A percentile compares a stretch with the other conserved stretches of the same genome.
These are phyloP conservation scores for Tipula confusa DNA, from an alignment of 2,888 invertebrate genomes.

Conservation along the genomic window DNA sequence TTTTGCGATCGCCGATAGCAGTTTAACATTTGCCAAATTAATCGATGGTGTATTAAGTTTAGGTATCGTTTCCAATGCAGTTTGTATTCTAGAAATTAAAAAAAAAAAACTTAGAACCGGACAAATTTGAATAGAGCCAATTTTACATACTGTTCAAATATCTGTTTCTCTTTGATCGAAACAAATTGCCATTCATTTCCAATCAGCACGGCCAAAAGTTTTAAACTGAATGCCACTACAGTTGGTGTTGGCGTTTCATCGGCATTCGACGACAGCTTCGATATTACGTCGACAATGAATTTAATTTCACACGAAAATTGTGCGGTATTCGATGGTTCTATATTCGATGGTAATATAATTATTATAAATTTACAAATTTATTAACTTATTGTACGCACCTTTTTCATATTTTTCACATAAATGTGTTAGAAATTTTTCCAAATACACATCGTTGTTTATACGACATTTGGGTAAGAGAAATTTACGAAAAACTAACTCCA, in stretches of 20 bases:
- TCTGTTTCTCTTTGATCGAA: slow-evolving; percentile 51
- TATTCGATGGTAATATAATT: background rate
- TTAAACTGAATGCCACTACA: slow-evolving; percentile 59
- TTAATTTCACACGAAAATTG: slow-evolving; percentile 36
- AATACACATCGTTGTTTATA: slow-evolving; percentile 58
- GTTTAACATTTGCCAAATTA: slow-evolving; percentile 62
- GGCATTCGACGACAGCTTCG: slow-evolving; percentile 46
- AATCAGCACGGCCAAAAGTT: slow-evolving; percentile 58
- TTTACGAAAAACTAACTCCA: slow-evolving; percentile 13
- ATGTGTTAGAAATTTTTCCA: slow-evolving; percentile 61
- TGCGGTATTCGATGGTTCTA: background rate
- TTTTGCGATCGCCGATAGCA: slow-evolving; percentile 57
- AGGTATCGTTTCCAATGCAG: slow-evolving; percentile 39
- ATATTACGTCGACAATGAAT: slow-evolving; percentile 51
- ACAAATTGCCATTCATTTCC: slow-evolving; percentile 58
- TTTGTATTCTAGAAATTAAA: slow-evolving; percentile 39
- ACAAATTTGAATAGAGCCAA: background rate
- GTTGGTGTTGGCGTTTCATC: slow-evolving; percentile 48
- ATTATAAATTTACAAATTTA: background rate
- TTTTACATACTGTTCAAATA: slow-evolving; percentile 41
- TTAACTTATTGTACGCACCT: too few species aligned
- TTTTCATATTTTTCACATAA: slow-evolving; percentile 53
- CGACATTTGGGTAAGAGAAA: slow-evolving; percentile 53
- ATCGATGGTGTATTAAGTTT: slow-evolving; percentile 55
- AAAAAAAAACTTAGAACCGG: background rate